Evolutionary conservation across 2,113 vertebrate species (phyloP).

Genomic region (Lophius piscatorius): DNA sequence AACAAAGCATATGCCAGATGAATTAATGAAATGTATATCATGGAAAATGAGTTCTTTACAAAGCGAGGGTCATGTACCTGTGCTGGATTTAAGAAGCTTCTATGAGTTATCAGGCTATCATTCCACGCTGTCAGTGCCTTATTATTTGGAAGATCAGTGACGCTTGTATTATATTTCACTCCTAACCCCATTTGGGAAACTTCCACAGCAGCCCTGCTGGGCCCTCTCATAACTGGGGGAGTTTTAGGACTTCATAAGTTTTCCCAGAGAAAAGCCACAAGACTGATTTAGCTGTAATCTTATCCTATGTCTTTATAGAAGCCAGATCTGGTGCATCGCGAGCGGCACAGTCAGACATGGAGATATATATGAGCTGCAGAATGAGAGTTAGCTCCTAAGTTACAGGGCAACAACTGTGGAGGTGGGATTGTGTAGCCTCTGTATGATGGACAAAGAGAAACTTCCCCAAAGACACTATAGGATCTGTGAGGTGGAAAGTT

Average conservation of each 20-base stretch:
- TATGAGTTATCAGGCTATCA: slow-evolving; percentile 94
- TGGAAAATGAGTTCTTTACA: slow-evolving; percentile 88
- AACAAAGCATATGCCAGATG: slow-evolving; percentile 83
- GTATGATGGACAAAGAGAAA: slow-evolving; percentile 18
- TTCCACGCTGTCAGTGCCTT: slow-evolving; percentile 90
- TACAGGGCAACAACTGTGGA: no score
- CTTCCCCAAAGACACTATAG: no score
- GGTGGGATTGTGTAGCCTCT: no score
- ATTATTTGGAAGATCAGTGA: slow-evolving; percentile 91
- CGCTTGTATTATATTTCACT: slow-evolving; percentile 90
- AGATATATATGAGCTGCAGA: slow-evolving; percentile 53
- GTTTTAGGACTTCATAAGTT: slow-evolving; percentile 83
- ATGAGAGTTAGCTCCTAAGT: slow-evolving; percentile 12
- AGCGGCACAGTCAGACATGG: slow-evolving; percentile 46
- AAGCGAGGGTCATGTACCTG: slow-evolving; percentile 90
- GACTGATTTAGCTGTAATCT: slow-evolving; percentile 83
- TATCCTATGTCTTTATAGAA: slow-evolving; percentile 83
- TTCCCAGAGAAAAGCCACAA: slow-evolving; percentile 80
- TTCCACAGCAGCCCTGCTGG: slow-evolving; percentile 73
- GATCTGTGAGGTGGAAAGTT: no score
- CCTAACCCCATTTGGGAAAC: slow-evolving; percentile 67
- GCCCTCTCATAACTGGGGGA: slow-evolving; percentile 75
- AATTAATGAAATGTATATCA: slow-evolving; percentile 87
- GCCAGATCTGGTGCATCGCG: slow-evolving; percentile 75
- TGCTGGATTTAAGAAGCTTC: slow-evolving; percentile 85